Conservation (phyloP, 1,140 invertebrate genomes). For the Archivesica marissinica region DNA sequence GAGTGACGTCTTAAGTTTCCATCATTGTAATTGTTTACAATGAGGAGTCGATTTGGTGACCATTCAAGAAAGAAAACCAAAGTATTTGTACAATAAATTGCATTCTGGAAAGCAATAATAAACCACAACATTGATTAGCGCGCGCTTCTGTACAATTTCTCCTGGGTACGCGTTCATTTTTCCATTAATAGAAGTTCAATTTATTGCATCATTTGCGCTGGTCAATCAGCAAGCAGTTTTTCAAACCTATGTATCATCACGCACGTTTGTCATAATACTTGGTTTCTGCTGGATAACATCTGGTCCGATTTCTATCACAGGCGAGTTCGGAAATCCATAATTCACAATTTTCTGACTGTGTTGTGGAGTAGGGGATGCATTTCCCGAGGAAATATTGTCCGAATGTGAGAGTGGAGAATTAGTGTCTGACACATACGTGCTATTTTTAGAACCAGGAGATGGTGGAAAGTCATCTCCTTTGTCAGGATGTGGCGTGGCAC, state of each 20-base stretch:
- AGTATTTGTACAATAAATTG: too few species aligned
- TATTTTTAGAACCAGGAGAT: slow-evolving; percentile 54
- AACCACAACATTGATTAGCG: too few species aligned
- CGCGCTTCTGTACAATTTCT: too few species aligned
- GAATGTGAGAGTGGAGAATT: slow-evolving; percentile 39
- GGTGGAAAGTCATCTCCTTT: slow-evolving; percentile 26
- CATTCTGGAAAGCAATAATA: too few species aligned
- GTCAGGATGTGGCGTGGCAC: not conserved
- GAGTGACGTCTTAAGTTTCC: too few species aligned
- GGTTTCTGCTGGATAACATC: slow-evolving; percentile 41
- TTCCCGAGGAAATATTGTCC: slow-evolving; percentile 34
- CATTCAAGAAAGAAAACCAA: too few species aligned
- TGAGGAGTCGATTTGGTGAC: too few species aligned
- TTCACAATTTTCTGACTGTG: slow-evolving; percentile 28
- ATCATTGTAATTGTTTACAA: too few species aligned
- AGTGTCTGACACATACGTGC: slow-evolving; percentile 42
- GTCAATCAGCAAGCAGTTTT: too few species aligned
- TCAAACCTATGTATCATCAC: slow-evolving; percentile 6
- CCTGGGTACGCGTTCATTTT: too few species aligned
- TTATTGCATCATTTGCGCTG: slow-evolving; percentile 30
- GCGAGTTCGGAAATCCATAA: slow-evolving; percentile 47
- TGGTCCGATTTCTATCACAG: slow-evolving; percentile 49
- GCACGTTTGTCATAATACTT: slow-evolving; percentile 9
- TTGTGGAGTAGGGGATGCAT: slow-evolving; percentile 7
- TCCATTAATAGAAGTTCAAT: too few species aligned